These are phyloP conservation scores for Palythoa caribaeorum DNA, from an alignment of 92 coral and sea anemone species.

Conservation along the genomic window DNA sequence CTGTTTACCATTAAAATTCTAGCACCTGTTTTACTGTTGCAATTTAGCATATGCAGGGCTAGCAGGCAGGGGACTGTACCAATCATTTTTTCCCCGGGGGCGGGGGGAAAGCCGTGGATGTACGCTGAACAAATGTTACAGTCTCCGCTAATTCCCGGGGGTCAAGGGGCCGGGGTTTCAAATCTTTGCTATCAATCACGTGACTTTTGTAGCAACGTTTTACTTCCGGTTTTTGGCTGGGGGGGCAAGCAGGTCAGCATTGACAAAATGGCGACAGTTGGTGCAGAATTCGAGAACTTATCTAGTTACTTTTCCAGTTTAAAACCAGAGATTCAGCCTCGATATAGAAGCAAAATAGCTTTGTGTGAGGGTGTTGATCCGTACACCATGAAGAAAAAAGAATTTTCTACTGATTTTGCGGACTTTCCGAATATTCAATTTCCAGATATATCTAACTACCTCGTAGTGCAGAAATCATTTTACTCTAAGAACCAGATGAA, in stretches of 20 bases:
- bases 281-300: not conserved
- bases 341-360: constrained; percentile 43
- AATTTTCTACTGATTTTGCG: constrained; percentile 24
- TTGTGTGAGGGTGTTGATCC: constrained; percentile 40
- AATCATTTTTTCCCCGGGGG: too few relatives aligned
- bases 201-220: not conserved
- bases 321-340: constrained; percentile 6
- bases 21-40: too few relatives aligned
- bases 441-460: constrained; percentile 51
- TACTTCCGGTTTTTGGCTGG: constrained; percentile 4
- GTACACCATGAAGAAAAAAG: constrained; percentile 45
- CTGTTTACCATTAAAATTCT: too few relatives aligned
- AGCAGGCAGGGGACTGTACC: too few relatives aligned
- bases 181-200: not conserved
- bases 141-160: too few relatives aligned
- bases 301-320: constrained; percentile 11
- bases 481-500: constrained; percentile 51
- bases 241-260: not conserved
- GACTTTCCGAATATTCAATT: constrained; percentile 33
- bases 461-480: constrained; percentile 40
- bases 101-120: too few relatives aligned
- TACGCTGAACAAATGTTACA: too few relatives aligned
- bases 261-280: constrained; percentile 6
- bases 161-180: too few relatives aligned
- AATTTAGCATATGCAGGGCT: too few relatives aligned